Base-by-base conservation (phyloP, 2,113 vertebrate species). In the Smithornis capensis region DNA sequence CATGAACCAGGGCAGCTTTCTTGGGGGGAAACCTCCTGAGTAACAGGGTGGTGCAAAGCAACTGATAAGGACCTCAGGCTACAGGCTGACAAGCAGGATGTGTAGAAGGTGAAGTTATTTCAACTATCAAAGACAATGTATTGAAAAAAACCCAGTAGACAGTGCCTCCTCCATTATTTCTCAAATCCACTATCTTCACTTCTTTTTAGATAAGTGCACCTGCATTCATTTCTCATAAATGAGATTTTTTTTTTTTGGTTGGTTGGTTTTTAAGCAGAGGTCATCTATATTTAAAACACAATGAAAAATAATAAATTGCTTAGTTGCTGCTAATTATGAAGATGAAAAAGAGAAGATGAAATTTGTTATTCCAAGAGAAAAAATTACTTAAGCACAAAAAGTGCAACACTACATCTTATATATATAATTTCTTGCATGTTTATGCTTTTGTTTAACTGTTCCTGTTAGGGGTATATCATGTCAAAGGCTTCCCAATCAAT, bases 121-220 rank as follows among this genome's bases (percentile, higher is more conserved):
- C 55, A 79, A 33, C 25, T 69, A 38, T 37, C 77, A 85, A 53
- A 92, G 57, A 45, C 57, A 75, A 69, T 28, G 24, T 47, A 64
- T 1, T 87, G 49, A 40, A 55, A 33, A 59, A 74, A 68, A n/a
- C 0, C 0, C 35, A 47, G 45, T 50, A 35, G 59, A 25, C 27
- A 24, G 25, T 67, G 60, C 47, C 60, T 67, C 55, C 68, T 38
- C 47, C 64, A 24, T 86, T 83, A 55, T 77, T 93, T 95, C 71
- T 86, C 83, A 93, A 97, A 93, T 64, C 7, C 68, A 24, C 13
- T 85, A 47, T 91, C 83, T n/a, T 87, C 25, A n/a, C 24, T 88
- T 55, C 50, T 95, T 84, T 86, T 49, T 63, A 89, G 73, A 45
- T 86, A 86, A 2, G 3, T 40, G 60, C 73, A 90, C 73, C 59